Conservation (phyloP, 1,140 invertebrate species). For the Coenobita brevimanus region DNA sequence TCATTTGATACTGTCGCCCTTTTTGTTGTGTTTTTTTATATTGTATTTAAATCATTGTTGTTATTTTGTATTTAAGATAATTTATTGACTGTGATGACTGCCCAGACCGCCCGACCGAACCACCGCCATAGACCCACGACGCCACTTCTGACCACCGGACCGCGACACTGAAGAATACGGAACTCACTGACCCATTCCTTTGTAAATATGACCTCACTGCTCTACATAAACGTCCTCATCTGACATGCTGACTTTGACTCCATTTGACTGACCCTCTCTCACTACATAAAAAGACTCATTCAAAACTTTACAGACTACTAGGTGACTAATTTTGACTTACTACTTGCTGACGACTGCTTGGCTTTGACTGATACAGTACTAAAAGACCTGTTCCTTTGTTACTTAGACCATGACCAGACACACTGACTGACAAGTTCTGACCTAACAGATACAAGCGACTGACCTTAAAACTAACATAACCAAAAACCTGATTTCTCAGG, state of each 20-base stretch:
- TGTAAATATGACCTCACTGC: constrained; percentile 49
- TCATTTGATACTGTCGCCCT: constrained; percentile 26
- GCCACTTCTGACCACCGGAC: not conserved
- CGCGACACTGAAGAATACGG: not conserved
- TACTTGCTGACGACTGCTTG: not conserved
- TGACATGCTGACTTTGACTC: constrained; percentile 50
- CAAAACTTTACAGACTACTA: no score
- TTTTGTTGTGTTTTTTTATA: constrained; percentile 21
- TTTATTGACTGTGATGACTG: constrained; percentile 67
- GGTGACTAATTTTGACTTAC: not conserved
- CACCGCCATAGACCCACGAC: constrained; percentile 62
- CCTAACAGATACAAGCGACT: not conserved
- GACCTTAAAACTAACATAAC: not conserved
- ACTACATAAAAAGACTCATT: no score
- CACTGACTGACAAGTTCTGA: not conserved
- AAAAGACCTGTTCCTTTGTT: not conserved
- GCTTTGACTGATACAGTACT: not conserved
- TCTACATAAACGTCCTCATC: constrained; percentile 53
- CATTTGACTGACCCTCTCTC: not conserved
- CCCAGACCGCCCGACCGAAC: constrained; percentile 35
- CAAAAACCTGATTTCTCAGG: no score
- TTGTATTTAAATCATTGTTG: constrained; percentile 56
- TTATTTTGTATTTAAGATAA: constrained; percentile 67
- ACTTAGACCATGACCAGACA: not conserved
- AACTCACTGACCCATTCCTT: constrained; percentile 18